phyloP scores from a whole-genome alignment of 2,797 vertebrate genomes.

The Pelobates cultripes region DNA sequence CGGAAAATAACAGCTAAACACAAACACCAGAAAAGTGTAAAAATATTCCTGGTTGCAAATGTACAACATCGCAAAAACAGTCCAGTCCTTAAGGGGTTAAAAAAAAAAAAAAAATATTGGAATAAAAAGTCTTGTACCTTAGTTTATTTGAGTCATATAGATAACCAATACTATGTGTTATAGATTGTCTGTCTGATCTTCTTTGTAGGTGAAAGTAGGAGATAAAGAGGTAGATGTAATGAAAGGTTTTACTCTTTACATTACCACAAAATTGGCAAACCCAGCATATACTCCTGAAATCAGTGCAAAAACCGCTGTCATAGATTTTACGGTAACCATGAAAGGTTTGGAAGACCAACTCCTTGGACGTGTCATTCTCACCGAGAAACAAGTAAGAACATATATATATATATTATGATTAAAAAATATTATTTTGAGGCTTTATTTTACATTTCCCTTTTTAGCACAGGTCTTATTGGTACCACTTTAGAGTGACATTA shows the following conservation, averaged over 20 bases:
- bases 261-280: slow-evolving; percentile 85
- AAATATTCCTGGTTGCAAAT: too few relatives aligned
- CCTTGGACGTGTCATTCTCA: slow-evolving; percentile 82
- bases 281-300: slow-evolving; percentile 84
- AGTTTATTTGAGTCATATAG: too few relatives aligned
- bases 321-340: slow-evolving; percentile 85
- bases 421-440: too few relatives aligned
- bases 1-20: too few relatives aligned
- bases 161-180: not conserved
- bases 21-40: too few relatives aligned
- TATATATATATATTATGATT: not conserved
- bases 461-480: too few relatives aligned
- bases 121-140: too few relatives aligned
- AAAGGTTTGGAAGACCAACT: slow-evolving; percentile 84
- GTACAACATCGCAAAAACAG: too few relatives aligned
- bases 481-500: too few relatives aligned
- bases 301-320: slow-evolving; percentile 79
- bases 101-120: too few relatives aligned
- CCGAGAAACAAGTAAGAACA: slow-evolving; percentile 78
- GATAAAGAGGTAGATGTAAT: slow-evolving; percentile 84
- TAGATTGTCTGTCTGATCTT: slow-evolving; percentile 21
- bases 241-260: slow-evolving; percentile 79
- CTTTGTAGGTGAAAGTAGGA: slow-evolving; percentile 80
- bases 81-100: too few relatives aligned
- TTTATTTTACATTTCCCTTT: too few relatives aligned